Base-by-base conservation (phyloP, 53 echinoderm and acorn worm species). In the Patiria pectinifera region DNA sequence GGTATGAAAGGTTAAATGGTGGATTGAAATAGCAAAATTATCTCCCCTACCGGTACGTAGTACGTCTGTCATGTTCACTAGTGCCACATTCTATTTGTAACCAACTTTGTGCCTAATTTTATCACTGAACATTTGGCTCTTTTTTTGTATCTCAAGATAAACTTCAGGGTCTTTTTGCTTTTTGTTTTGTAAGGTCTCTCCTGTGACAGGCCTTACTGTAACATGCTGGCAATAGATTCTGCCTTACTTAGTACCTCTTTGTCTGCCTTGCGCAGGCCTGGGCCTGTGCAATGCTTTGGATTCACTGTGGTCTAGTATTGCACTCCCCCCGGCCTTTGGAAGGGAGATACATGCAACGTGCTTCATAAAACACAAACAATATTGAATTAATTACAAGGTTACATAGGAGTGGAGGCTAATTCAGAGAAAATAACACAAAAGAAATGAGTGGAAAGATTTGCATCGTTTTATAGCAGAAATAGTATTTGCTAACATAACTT, bases 311-410 rank as follows among this genome's bases (percentile, higher is more conserved):
- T 83, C 87, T 83, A 97, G 97, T 97, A 97, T 97, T 97, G 97
- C 97, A 97, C 96, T 95, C 94, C 93, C 95, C 96, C 97, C 95
- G 97, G 97, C 97, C 97, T 97, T 95, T 97, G 93, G 86, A 95
- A 92, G 93, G 81, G 82, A 89, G 86, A 86, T 81, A 72, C 71
- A 78, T 59, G 58, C 96, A 91, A 78, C 93, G 2, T 48, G 21
- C 16, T 46, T 10, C 3, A 47, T 47, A 79, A 47, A 3, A 79
- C 2, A 45, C 3, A 8, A 9, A 79, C 2, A 45, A 44, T 23
- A 23, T 13, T 11, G 44, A 45, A 25, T 7, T 35, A 45, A 25
- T 7, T 35, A 35, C 45, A 44, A n/a, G 44, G 12, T 25, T 45
- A 18, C 35, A 35, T 35, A 35, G 35, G 35, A 35, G 35, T 35